These are phyloP conservation scores for Parapristionchus giblindavisi DNA, from an alignment of 2,888 invertebrate genomes.

Conservation along the genomic window DNA sequence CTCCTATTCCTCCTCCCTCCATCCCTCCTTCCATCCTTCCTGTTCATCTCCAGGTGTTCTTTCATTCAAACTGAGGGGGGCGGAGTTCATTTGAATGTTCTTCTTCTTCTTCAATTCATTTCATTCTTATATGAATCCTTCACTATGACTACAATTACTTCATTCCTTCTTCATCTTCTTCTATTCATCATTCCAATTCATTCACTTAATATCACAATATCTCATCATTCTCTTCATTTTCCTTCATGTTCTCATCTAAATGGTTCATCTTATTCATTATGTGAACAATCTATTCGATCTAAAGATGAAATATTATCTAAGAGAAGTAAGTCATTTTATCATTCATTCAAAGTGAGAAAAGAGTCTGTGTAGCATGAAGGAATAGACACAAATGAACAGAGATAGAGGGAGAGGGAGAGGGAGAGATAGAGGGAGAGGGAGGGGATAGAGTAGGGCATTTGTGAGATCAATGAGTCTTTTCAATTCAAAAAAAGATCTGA, in stretches of 20 bases:
- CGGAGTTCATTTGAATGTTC: constrained; percentile 29
- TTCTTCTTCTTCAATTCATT: constrained; percentile 5
- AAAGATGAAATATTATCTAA: constrained; percentile 10
- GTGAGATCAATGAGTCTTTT: constrained; percentile 14
- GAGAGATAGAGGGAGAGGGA: not conserved
- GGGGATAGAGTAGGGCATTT: not conserved
- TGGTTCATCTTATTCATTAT: not conserved
- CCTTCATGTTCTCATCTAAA: constrained; percentile 22
- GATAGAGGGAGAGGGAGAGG: constrained; percentile 19
- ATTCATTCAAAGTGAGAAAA: constrained; percentile 25
- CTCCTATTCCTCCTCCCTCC: constrained; percentile 1
- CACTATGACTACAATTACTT: not conserved
- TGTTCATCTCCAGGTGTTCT: constrained; percentile 23
- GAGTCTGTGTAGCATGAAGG: constrained; percentile 31
- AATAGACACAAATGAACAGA: constrained; percentile 12
- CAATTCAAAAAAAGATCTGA: constrained; percentile 1
- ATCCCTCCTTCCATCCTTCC: not conserved
- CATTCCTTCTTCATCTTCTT: constrained; percentile 16
- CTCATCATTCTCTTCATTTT: not conserved
- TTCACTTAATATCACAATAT: not conserved
- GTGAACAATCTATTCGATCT: not conserved
- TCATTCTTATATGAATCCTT: not conserved
- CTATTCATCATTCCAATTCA: not conserved
- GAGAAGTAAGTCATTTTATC: constrained; percentile 7
- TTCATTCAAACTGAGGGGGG: constrained; percentile 24